Conservation (phyloP, 2,797 vertebrate genomes). For the Acridotheres tristis region DNA sequence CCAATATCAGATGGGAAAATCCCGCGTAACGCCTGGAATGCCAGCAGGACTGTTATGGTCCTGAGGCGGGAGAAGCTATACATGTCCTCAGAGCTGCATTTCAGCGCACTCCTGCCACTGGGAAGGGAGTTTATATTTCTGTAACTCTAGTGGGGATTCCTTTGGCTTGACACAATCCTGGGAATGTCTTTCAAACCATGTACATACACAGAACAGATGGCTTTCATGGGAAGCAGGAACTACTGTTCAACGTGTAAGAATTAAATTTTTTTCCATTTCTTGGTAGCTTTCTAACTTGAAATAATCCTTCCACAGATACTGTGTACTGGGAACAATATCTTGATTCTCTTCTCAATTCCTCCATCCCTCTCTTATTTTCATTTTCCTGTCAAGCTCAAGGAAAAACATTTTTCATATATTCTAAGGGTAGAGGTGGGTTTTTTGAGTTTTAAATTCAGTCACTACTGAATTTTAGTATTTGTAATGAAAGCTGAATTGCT, state of each 20-base stretch:
- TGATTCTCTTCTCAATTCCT: not conserved
- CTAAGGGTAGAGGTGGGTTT: not conserved
- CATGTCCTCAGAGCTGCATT: slow-evolving; percentile 10
- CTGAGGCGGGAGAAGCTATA: not conserved
- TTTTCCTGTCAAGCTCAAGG: not conserved
- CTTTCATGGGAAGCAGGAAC: slow-evolving; percentile 63
- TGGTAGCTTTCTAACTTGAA: slow-evolving; percentile 17
- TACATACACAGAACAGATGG: slow-evolving; percentile 47
- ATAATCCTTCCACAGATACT: not conserved
- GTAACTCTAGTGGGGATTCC: slow-evolving; percentile 64
- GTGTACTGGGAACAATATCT: not conserved
- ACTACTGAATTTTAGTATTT: not conserved
- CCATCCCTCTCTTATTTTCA: not conserved
- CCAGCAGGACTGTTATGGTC: not conserved
- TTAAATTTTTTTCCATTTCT: not conserved
- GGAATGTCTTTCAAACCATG: slow-evolving; percentile 62
- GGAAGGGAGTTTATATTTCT: slow-evolving; percentile 51
- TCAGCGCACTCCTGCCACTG: not conserved
- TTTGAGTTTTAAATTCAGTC: not conserved
- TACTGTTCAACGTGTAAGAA: not conserved
- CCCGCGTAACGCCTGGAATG: not conserved
- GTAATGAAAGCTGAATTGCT: not conserved
- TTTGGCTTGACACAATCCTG: slow-evolving; percentile 64
- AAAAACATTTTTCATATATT: not conserved
- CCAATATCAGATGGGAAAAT: slow-evolving; percentile 47